Percentiles rank a stretch among this genome's conserved stretches.
phyloP scores from a whole-genome alignment of 2,797 vertebrate species.

The Podarcis siculus region DNA sequence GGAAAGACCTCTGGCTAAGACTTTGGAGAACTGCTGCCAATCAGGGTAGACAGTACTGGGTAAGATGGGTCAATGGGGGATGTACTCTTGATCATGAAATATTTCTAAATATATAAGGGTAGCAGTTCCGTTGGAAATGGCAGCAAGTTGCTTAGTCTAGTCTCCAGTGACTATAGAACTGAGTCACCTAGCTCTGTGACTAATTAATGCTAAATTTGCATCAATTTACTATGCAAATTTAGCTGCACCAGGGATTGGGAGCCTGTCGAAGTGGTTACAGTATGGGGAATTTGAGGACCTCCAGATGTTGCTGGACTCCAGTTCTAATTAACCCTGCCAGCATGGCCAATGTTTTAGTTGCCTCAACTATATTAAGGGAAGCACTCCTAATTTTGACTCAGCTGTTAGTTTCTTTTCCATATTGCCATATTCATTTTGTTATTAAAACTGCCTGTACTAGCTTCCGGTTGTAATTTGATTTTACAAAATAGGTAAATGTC shows the following conservation, averaged over 20 bases:
- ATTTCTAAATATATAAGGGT: not conserved
- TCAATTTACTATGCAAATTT: not conserved
- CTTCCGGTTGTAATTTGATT: not conserved
- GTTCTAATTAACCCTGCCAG: no score
- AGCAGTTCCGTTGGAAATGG: not conserved
- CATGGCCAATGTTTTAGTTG: not conserved
- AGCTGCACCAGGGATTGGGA: not conserved
- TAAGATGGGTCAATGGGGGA: not conserved
- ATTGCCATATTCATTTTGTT: not conserved
- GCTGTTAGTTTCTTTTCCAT: not conserved
- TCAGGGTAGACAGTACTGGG: not conserved
- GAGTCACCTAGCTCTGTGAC: not conserved
- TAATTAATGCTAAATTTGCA: not conserved
- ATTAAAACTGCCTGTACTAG: not conserved
- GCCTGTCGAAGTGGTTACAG: no score
- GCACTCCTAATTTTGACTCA: not conserved
- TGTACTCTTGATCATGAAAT: not conserved
- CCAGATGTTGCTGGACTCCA: no score
- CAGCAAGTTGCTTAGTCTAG: not conserved
- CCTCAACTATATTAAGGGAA: constrained; percentile 8
- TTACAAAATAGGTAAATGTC: constrained; percentile 5
- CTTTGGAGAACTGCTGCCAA: not conserved
- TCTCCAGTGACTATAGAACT: not conserved
- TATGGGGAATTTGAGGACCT: no score
- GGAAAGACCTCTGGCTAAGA: not conserved